A percentile compares a stretch with the other conserved stretches of the same genome.
These are phyloP conservation scores for Megastigmus dorsalis DNA, from an alignment of 2,888 invertebrate species.

Conservation along the genomic window DNA sequence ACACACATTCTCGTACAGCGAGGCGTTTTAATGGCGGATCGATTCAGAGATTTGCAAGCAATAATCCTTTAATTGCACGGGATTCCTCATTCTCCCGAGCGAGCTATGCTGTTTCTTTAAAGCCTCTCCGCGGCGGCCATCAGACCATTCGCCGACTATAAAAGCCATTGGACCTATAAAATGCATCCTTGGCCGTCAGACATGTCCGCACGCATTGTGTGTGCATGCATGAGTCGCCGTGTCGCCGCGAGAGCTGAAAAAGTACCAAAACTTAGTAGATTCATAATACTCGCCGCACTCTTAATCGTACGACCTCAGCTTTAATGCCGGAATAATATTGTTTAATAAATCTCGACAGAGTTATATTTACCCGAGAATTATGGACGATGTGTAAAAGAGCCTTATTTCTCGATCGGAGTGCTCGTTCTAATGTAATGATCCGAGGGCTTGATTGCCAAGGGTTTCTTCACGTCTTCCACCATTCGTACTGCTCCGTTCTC, in stretches of 20 bases:
- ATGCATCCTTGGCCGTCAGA: constrained; percentile 72
- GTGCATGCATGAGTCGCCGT: constrained; percentile 15
- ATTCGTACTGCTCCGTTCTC: constrained; percentile 59
- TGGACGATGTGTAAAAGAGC: too few relatives aligned
- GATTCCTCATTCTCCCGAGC: constrained; percentile 71
- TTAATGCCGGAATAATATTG: too few relatives aligned
- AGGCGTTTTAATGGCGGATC: constrained; percentile 71
- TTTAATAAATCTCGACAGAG: too few relatives aligned
- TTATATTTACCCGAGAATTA: too few relatives aligned
- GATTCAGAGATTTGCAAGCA: constrained; percentile 74
- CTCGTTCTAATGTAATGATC: constrained; percentile 39
- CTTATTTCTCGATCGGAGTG: constrained; percentile 20
- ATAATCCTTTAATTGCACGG: constrained; percentile 74
- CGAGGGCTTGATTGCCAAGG: constrained; percentile 34
- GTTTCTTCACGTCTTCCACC: constrained; percentile 53
- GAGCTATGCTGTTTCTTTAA: constrained; percentile 66
- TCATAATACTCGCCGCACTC: not conserved
- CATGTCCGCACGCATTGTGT: constrained; percentile 43
- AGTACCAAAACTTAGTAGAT: not conserved
- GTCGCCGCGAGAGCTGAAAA: not conserved
- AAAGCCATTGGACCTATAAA: constrained; percentile 74
- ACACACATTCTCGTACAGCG: too few relatives aligned
- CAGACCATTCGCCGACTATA: constrained; percentile 69
- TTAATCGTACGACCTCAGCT: not conserved
- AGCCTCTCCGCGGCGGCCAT: constrained; percentile 63